phyloP scores from a whole-genome alignment of 2,888 invertebrate species.

The Sceliomorpha sp. region DNA sequence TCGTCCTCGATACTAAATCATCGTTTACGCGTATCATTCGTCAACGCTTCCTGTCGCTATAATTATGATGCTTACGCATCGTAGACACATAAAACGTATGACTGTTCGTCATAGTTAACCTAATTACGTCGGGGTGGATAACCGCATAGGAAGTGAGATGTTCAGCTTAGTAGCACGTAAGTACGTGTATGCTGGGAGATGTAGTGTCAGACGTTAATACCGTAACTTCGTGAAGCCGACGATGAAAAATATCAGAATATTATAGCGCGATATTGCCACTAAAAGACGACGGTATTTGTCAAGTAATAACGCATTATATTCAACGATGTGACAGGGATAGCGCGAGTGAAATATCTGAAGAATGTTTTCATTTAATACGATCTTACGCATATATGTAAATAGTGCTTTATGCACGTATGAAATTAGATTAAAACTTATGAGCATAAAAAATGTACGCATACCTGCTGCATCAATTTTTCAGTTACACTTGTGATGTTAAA shows the following conservation, averaged over 20 bases:
- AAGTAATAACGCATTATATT: constrained; percentile 5
- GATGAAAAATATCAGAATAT: constrained; percentile 12
- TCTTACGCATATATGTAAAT: too few relatives aligned
- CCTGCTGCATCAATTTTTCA: too few relatives aligned
- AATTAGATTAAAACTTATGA: too few relatives aligned
- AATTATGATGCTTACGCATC: constrained; percentile 24
- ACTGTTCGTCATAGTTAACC: constrained; percentile 64
- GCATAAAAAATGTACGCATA: too few relatives aligned
- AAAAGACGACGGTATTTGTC: background rate
- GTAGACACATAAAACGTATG: constrained; percentile 46
- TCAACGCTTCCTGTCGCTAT: constrained; percentile 27
- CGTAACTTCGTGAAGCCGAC: constrained; percentile 6
- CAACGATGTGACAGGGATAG: too few relatives aligned
- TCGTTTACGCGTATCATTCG: constrained; percentile 30
- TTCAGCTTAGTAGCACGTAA: constrained; percentile 41
- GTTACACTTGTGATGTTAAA: too few relatives aligned
- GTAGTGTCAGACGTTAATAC: constrained; percentile 34
- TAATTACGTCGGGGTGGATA: constrained; percentile 59
- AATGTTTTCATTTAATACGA: too few relatives aligned
- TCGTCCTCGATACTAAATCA: constrained; percentile 29
- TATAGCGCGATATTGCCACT: constrained; percentile 4
- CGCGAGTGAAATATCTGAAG: too few relatives aligned
- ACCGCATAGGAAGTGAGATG: constrained; percentile 37
- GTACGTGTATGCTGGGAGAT: constrained; percentile 32
- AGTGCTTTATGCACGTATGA: too few relatives aligned